Conservation (phyloP, 2,888 invertebrate species). For the Scrobipalpa costella region DNA sequence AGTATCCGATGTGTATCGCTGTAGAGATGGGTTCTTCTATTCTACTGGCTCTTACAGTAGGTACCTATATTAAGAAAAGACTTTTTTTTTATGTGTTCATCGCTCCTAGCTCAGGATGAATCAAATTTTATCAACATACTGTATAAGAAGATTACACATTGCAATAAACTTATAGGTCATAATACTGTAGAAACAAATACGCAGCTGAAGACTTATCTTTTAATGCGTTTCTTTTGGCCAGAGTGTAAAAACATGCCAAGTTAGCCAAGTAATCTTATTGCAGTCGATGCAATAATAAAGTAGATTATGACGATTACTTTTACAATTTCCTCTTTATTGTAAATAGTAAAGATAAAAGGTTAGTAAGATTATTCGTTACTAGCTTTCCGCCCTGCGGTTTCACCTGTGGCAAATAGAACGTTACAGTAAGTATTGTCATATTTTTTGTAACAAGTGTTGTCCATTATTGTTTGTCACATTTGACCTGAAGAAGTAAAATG, state of each 20-base stretch:
- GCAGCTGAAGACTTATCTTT: background rate
- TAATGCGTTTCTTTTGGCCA: background rate
- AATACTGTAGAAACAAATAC: background rate
- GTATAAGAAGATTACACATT: background rate
- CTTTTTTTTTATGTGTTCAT: too few relatives aligned
- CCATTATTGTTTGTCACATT: too few relatives aligned
- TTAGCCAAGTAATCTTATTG: background rate
- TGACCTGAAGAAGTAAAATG: too few relatives aligned
- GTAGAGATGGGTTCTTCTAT: too few relatives aligned
- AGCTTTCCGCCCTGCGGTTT: too few relatives aligned
- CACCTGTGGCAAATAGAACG: too few relatives aligned
- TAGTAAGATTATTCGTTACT: background rate
- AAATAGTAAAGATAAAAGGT: background rate
- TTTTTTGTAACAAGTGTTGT: too few relatives aligned
- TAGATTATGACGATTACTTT: conserved; percentile 4
- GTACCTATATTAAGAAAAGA: too few relatives aligned
- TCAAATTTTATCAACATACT: background rate
- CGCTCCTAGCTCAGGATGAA: too few relatives aligned
- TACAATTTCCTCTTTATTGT: conserved; percentile 5
- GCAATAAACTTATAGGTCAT: background rate
- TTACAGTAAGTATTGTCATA: too few relatives aligned
- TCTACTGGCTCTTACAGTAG: too few relatives aligned
- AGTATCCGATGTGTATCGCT: too few relatives aligned
- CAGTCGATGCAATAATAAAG: conserved; percentile 6
- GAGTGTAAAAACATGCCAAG: background rate